A percentile compares a stretch with the other conserved stretches of the same genome.
These are phyloP conservation scores for Opisthocomus hoazin DNA, from an alignment of 2,113 vertebrate species.

Conservation along the genomic window DNA sequence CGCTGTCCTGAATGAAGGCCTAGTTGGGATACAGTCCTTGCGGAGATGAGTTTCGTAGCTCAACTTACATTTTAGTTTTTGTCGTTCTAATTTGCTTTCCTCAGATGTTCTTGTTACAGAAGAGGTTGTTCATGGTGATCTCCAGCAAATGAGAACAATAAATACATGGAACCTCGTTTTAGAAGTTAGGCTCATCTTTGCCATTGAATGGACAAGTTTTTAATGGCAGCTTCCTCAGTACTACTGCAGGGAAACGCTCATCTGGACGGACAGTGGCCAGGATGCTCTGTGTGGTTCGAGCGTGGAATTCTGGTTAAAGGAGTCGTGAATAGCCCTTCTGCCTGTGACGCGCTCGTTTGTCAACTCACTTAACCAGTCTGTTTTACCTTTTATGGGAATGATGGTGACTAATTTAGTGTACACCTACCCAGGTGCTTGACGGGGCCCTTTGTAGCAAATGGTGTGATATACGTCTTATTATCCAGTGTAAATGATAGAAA, in stretches of 20 bases:
- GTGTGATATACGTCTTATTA: fast-evolving
- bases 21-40: background rate
- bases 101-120: background rate
- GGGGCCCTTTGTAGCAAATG: background rate
- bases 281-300: background rate
- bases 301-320: background rate
- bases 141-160: background rate
- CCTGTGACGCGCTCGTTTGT: background rate
- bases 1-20: background rate
- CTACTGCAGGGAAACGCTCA: fast-evolving
- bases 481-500: background rate
- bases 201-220: background rate
- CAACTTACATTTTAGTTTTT: background rate
- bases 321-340: fast-evolving
- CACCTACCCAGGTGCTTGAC: background rate
- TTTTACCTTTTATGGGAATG: background rate
- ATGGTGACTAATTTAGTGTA: background rate
- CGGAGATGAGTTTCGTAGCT: background rate
- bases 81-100: background rate
- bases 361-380: background rate
- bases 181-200: background rate
- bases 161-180: background rate
- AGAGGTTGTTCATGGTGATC: background rate
- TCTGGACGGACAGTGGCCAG: fast-evolving
- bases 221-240: background rate